Percentiles rank a stretch among this genome's conserved stretches.
These are phyloP conservation scores for Orchestes rusci DNA, from an alignment of 2,888 invertebrate genomes.

Conservation along the genomic window DNA sequence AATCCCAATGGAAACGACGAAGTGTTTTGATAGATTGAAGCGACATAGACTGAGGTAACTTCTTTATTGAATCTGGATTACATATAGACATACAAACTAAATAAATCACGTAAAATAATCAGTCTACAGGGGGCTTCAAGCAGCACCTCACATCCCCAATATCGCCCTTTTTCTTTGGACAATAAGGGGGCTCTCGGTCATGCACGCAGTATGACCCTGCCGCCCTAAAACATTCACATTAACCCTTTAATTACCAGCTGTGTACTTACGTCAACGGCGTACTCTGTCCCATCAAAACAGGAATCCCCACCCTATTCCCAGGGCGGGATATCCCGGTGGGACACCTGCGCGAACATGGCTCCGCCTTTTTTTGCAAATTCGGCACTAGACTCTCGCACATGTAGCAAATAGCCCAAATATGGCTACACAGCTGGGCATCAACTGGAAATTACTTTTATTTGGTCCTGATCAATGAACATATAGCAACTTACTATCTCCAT, in stretches of 20 bases:
- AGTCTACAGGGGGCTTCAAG: conserved; percentile 33
- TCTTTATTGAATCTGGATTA: too few species aligned
- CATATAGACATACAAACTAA: too few species aligned
- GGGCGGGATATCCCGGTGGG: conserved; percentile 52
- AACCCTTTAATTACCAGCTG: neutral
- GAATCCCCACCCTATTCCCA: conserved; percentile 48
- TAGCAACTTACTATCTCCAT: conserved; percentile 54
- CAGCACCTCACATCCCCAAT: conserved; percentile 65
- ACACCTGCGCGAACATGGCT: conserved; percentile 67
- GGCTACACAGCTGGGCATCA: conserved; percentile 69
- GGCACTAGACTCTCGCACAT: conserved; percentile 68
- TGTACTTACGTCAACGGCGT: conserved; percentile 59
- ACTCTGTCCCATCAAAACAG: conserved; percentile 62
- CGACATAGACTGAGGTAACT: too few species aligned
- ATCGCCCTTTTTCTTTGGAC: conserved; percentile 50
- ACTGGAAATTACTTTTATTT: conserved; percentile 44
- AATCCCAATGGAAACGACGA: too few species aligned
- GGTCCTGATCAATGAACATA: conserved; percentile 5
- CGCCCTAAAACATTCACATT: conserved; percentile 44
- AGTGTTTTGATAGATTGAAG: too few species aligned
- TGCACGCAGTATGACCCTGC: conserved; percentile 64
- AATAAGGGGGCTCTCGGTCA: conserved; percentile 61
- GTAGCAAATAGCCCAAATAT: conserved; percentile 73
- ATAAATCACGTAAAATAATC: too few species aligned
- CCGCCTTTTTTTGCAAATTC: conserved; percentile 49